phyloP scores from a whole-genome alignment of 2,113 vertebrate genomes.

The Chaenogobius annularis region DNA sequence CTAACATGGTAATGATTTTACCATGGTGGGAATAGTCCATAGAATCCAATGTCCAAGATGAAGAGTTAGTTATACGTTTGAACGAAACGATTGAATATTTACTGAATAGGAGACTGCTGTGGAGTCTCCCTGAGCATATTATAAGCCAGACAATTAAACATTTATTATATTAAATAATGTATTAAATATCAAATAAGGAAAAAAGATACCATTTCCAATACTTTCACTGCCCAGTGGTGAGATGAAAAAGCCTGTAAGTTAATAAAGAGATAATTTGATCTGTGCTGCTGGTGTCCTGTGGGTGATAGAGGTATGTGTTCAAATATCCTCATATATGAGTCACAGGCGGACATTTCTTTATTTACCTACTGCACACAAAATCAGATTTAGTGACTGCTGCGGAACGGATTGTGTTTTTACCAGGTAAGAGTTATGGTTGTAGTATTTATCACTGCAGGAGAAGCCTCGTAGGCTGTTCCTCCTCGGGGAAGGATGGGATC shows the following conservation, averaged over 20 bases:
- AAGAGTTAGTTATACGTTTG: too few relatives aligned
- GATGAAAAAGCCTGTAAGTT: slow-evolving; percentile 62
- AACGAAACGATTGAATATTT: background rate
- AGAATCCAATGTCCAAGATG: too few relatives aligned
- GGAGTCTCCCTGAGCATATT: background rate
- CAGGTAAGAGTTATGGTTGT: background rate
- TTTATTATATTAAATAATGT: slow-evolving; percentile 45
- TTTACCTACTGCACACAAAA: slow-evolving; percentile 23
- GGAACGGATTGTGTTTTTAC: background rate
- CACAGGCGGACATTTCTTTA: background rate
- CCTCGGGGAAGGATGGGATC: slow-evolving; percentile 52
- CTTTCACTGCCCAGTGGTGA: slow-evolving; percentile 19
- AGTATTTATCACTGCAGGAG: background rate
- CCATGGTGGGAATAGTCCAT: too few relatives aligned
- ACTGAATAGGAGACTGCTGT: background rate
- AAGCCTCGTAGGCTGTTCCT: slow-evolving; percentile 32
- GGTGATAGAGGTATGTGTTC: slow-evolving; percentile 25
- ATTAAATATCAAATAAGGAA: slow-evolving; percentile 31
- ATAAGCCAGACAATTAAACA: slow-evolving; percentile 31
- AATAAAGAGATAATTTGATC: slow-evolving; percentile 64
- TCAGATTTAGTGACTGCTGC: slow-evolving; percentile 12
- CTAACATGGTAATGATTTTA: too few relatives aligned
- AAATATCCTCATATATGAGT: background rate
- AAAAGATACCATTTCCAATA: slow-evolving; percentile 23
- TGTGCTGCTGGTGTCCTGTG: slow-evolving; percentile 46